phyloP scores from a whole-genome alignment of 2,888 invertebrate species.

The Tridacna gigas region DNA sequence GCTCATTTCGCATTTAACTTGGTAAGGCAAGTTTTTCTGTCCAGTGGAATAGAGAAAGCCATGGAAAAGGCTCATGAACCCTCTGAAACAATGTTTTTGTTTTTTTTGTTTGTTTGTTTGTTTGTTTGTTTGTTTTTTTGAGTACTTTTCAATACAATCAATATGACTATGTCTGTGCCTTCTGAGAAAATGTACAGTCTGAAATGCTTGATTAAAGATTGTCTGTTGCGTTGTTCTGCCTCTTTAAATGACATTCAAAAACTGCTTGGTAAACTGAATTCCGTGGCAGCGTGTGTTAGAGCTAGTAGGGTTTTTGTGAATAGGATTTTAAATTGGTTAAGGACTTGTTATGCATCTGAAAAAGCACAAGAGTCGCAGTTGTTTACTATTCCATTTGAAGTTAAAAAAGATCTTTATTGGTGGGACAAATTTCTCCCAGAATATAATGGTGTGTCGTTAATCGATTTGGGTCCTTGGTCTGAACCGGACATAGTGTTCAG shows the following conservation, averaged over 20 bases:
- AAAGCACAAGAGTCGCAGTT: background rate
- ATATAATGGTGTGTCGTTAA: background rate
- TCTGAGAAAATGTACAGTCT: background rate
- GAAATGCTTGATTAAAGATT: background rate
- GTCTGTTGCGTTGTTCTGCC: background rate
- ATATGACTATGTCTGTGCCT: conserved; percentile 1
- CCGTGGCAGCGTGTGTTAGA: background rate
- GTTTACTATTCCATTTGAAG: background rate
- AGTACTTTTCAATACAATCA: background rate
- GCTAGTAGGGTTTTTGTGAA: background rate
- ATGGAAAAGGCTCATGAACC: background rate
- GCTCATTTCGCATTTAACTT: background rate
- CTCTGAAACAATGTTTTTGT: background rate
- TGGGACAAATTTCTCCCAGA: background rate
- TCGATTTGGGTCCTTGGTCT: background rate
- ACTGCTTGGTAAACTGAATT: background rate
- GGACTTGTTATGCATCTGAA: background rate
- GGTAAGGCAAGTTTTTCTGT: background rate
- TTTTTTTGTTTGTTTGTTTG: too few relatives aligned
- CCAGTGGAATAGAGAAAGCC: background rate
- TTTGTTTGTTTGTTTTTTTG: too few relatives aligned
- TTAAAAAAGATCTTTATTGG: background rate
- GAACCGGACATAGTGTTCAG: background rate
- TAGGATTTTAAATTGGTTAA: conserved; percentile 12
- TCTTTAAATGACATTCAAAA: background rate